phyloP scores from a whole-genome alignment of 2,797 vertebrate species.

The Amazonetta brasiliensis region DNA sequence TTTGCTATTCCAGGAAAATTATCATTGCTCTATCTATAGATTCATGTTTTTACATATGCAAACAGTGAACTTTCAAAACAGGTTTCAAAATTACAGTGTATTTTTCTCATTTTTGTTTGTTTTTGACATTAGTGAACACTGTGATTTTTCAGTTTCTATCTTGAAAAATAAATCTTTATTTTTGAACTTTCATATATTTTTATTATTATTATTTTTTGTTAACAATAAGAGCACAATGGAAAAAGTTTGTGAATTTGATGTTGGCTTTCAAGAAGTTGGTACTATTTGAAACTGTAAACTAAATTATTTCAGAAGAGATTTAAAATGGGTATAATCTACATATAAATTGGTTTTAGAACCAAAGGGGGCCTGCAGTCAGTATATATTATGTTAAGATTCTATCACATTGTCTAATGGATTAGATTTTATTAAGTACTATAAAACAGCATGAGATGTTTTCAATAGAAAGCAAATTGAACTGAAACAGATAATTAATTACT shows the following conservation, averaged over 20 bases:
- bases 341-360: constrained; percentile 85
- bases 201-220: background rate
- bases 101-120: background rate
- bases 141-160: background rate
- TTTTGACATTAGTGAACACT: background rate
- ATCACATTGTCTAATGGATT: constrained; percentile 81
- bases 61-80: background rate
- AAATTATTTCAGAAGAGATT: constrained; percentile 82
- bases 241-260: constrained; percentile 9
- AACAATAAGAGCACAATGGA: background rate
- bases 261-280: constrained; percentile 63
- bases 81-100: background rate
- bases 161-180: background rate
- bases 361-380: constrained; percentile 76
- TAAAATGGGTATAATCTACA: constrained; percentile 85
- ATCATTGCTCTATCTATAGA: background rate
- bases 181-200: background rate
- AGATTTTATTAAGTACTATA: constrained; percentile 84
- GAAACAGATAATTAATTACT: constrained; percentile 82
- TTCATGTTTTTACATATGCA: background rate
- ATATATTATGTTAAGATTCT: constrained; percentile 79
- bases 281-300: constrained; percentile 79
- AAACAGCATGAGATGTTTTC: constrained; percentile 70
- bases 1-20: background rate
- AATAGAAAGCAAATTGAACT: constrained; percentile 77